phyloP scores from a whole-genome alignment of 2,797 vertebrate genomes.

The Lates japonicus region DNA sequence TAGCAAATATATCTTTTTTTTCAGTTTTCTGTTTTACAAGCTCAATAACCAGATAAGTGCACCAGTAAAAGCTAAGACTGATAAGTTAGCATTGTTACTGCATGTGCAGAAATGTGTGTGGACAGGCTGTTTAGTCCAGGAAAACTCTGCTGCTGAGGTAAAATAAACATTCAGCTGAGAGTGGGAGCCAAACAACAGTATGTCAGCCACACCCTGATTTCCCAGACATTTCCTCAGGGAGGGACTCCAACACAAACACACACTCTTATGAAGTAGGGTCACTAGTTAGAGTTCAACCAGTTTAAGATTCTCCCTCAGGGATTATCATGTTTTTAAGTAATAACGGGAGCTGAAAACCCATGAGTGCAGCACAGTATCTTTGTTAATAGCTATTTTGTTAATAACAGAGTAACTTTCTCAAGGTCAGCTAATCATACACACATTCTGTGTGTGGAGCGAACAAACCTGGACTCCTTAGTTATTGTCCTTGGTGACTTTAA shows the following conservation, averaged over 20 bases:
- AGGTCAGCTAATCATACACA: not conserved
- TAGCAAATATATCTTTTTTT: not conserved
- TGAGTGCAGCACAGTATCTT: not conserved
- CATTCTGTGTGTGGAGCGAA: too few relatives aligned
- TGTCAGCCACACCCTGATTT: constrained; percentile 34
- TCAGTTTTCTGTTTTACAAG: not conserved
- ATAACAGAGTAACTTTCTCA: not conserved
- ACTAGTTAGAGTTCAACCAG: constrained; percentile 28
- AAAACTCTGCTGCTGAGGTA: constrained; percentile 13
- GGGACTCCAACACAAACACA: constrained; percentile 38
- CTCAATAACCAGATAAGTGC: not conserved
- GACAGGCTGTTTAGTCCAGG: constrained; percentile 28
- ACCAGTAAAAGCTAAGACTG: not conserved
- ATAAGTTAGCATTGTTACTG: not conserved
- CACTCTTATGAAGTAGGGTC: constrained; percentile 3
- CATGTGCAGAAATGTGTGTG: not conserved
- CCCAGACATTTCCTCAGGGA: constrained; percentile 20
- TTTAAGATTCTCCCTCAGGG: constrained; percentile 43
- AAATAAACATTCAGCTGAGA: constrained; percentile 54
- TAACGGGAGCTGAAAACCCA: constrained; percentile 13
- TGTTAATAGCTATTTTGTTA: not conserved
- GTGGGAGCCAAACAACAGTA: constrained; percentile 25
- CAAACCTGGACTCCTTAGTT: too few relatives aligned
- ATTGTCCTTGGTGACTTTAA: too few relatives aligned
- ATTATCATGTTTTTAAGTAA: constrained; percentile 40